Conservation (phyloP, 2,888 invertebrate genomes). For the Lissocephala sabroskyi region DNA sequence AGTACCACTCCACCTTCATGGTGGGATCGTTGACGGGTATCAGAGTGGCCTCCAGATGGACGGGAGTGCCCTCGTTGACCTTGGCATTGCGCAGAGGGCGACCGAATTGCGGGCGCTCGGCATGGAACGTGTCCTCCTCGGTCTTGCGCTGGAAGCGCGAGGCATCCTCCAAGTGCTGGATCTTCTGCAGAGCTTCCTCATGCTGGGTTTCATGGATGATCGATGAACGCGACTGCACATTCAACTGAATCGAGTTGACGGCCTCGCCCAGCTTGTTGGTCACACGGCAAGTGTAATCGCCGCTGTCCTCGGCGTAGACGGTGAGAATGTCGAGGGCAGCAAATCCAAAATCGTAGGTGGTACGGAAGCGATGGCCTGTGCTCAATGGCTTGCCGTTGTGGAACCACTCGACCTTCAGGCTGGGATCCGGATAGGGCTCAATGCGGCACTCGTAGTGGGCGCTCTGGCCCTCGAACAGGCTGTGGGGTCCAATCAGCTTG, state of each 20-base stretch:
- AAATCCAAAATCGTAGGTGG: constrained; percentile 97
- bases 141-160: constrained; percentile 82
- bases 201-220: constrained; percentile 94
- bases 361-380: constrained; percentile 92
- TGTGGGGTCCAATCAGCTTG: constrained; percentile 88
- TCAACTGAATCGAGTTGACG: constrained; percentile 84
- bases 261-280: constrained; percentile 90
- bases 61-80: constrained; percentile 88
- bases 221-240: constrained; percentile 86
- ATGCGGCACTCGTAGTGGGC: constrained; percentile 95
- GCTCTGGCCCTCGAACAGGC: constrained; percentile 88
- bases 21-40: constrained; percentile 98
- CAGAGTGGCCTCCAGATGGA: constrained; percentile 94
- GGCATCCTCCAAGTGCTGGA: constrained; percentile 91
- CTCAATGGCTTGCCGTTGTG: constrained; percentile 92
- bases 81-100: constrained; percentile 89
- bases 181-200: constrained; percentile 92
- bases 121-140: constrained; percentile 82
- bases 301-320: constrained; percentile 94
- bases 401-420: constrained; percentile 93
- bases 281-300: constrained; percentile 90
- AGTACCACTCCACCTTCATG: constrained; percentile 99
- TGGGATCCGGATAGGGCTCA: constrained; percentile 92
- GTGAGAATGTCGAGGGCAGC: constrained; percentile 95
- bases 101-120: constrained; percentile 92